Evolutionary conservation across 2,888 invertebrate species (phyloP).

Genomic region (Limnephilus lunatus): DNA sequence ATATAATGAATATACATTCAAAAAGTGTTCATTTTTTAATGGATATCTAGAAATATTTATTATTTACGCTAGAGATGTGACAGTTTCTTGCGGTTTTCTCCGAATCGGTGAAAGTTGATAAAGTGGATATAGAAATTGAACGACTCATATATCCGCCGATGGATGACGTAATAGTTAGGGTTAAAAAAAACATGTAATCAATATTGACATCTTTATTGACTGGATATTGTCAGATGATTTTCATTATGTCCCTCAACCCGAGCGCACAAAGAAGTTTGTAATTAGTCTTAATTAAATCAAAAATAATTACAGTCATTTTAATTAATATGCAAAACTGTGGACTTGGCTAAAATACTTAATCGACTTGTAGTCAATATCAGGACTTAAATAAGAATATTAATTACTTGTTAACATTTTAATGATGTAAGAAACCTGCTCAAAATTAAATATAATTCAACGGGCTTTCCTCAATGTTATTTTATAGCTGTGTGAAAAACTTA

Average conservation of each 20-base stretch:
- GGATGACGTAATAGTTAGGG: no score
- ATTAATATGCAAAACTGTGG: not conserved
- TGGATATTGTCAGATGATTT: not conserved
- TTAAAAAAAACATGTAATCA: not conserved
- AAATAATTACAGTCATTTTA: not conserved
- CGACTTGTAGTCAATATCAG: not conserved
- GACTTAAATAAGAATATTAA: not conserved
- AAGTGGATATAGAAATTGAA: no score
- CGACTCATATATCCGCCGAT: no score
- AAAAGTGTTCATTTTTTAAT: no score
- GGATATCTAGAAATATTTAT: no score
- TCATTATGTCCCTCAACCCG: not conserved
- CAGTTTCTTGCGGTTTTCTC: no score
- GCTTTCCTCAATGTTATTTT: not conserved
- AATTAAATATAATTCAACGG: not conserved
- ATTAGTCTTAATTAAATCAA: not conserved
- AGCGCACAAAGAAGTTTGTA: not conserved
- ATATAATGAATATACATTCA: no score
- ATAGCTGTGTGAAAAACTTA: not conserved
- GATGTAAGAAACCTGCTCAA: not conserved
- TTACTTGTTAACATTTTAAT: constrained; percentile 2
- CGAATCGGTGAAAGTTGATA: no score
- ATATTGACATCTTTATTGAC: not conserved
- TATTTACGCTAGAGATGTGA: no score
- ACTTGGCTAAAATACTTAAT: constrained; percentile 2